Evolutionary conservation across 2,888 invertebrate species (phyloP), one percentile per base, ranked within the genome.

Genomic region (Agrenia bidenticulata): DNA sequence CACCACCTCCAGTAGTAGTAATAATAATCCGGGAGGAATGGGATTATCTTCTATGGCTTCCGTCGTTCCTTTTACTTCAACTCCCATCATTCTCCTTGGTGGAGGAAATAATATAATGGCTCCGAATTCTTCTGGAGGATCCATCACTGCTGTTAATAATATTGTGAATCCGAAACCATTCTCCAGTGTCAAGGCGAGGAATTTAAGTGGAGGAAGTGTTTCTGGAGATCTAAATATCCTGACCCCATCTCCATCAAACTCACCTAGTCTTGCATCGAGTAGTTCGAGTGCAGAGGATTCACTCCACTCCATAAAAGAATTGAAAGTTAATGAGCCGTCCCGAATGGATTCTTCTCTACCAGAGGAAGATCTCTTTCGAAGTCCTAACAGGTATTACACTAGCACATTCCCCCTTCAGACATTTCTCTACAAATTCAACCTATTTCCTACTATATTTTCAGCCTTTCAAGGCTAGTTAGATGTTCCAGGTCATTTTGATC

Each of bases 341-440:
- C 67, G 61, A 69, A 67, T 72, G 69, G 69, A 72, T 67, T 63
- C 53, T 61, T 55, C 63, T 23, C 57, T 45, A 21, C 54, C 19
- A 19, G 56, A 59, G 27, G 61, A 59, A 51, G 89, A 90, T 73
- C 87, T 90, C 41, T 90, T 92, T 78, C 83, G 91, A 70, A 89
- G 88, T 81, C 90, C 91, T 1, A 86, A 83, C 53, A 77, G 76
- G 77, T 51, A 51, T 19, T n/a, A n/a, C n/a, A n/a, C 45, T 15
- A 45, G 45, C 15, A 5, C 19, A 45, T n/a, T n/a, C n/a, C n/a
- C n/a, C n/a, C n/a, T n/a, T n/a, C n/a, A n/a, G n/a, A n/a, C n/a
- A n/a, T n/a, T n/a, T n/a, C n/a, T n/a, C n/a, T n/a, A n/a, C n/a
- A n/a, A n/a, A n/a, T n/a, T n/a, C n/a, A n/a, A n/a, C n/a, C n/a